Percentiles rank a stretch among this genome's conserved stretches.
phyloP scores from a whole-genome alignment of 2,113 vertebrate genomes.

The Dasyprocta punctata region DNA sequence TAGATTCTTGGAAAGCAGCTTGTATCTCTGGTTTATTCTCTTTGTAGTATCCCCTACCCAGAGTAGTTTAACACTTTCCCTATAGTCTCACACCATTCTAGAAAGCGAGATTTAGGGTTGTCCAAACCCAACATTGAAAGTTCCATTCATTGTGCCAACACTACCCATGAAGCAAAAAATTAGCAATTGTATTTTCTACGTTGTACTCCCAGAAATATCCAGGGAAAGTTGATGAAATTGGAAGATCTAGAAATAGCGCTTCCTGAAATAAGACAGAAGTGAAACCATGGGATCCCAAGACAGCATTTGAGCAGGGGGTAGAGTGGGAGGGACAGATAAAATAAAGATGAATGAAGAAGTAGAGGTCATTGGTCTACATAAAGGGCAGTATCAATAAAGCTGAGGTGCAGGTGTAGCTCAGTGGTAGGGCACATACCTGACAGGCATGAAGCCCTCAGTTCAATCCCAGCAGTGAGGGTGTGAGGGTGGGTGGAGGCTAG shows the following conservation, averaged over 20 bases:
- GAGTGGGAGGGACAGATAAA: not conserved
- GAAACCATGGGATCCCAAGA: not conserved
- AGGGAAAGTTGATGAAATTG: not conserved
- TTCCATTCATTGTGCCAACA: not conserved
- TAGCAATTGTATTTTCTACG: not conserved
- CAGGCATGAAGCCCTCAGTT: not conserved
- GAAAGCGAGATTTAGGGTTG: not conserved
- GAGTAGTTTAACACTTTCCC: not conserved
- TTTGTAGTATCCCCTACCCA: not conserved
- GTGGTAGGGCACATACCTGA: not conserved
- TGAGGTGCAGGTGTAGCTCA: not conserved
- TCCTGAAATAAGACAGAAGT: slow-evolving; percentile 57
- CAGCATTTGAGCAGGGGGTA: not conserved
- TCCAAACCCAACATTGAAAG: not conserved
- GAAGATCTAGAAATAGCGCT: slow-evolving; percentile 40
- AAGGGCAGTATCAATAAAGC: not conserved
- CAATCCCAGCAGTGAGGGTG: not conserved
- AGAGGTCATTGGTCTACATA: not conserved
- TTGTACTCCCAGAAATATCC: slow-evolving; percentile 13
- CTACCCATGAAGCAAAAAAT: not conserved
- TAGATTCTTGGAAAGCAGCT: not conserved
- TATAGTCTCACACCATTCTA: not conserved
- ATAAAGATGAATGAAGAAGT: not conserved
- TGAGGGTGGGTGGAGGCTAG: too few relatives aligned
- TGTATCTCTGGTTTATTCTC: slow-evolving; percentile 4